Conservation (phyloP, 2,888 invertebrate species). For the Caenorhabditis afra region DNA sequence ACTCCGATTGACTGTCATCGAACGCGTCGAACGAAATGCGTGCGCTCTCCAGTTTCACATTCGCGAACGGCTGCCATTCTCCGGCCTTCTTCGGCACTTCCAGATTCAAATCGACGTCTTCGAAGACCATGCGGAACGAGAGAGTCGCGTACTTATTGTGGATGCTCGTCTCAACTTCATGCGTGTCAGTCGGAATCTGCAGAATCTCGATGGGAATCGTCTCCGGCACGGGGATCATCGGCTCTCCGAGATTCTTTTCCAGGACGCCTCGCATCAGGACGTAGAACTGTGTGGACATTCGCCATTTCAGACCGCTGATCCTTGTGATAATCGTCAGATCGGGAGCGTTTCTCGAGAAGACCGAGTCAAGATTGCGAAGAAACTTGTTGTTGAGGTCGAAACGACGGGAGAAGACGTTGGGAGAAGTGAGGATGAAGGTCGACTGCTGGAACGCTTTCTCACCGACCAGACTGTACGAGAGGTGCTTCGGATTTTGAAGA, state of each 20-base stretch:
- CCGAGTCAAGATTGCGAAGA: constrained; percentile 72
- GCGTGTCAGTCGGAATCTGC: constrained; percentile 67
- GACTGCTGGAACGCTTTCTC: constrained; percentile 64
- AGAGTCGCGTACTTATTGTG: constrained; percentile 81
- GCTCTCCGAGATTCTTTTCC: constrained; percentile 83
- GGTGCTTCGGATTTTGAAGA: constrained; percentile 28
- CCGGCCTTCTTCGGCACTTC: constrained; percentile 47
- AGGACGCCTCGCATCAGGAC: constrained; percentile 80
- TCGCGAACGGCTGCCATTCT: constrained; percentile 78
- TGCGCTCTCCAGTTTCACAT: constrained; percentile 81
- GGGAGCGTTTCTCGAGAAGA: constrained; percentile 73
- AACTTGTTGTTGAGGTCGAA: constrained; percentile 69
- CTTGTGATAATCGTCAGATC: constrained; percentile 71
- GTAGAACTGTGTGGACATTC: constrained; percentile 75
- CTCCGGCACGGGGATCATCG: constrained; percentile 74
- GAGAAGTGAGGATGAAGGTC: constrained; percentile 56
- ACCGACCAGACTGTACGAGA: constrained; percentile 39
- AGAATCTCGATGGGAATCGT: constrained; percentile 78
- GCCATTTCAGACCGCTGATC: constrained; percentile 63
- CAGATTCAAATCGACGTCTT: constrained; percentile 80
- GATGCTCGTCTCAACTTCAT: constrained; percentile 46
- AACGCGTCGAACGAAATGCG: constrained; percentile 82
- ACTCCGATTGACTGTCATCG: constrained; percentile 82
- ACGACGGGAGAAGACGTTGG: constrained; percentile 66
- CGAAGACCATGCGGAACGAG: constrained; percentile 81